Evolutionary conservation across 2,113 vertebrate species (phyloP), one percentile per base, ranked within the genome.

Genomic region (Ranitomeya imitator): DNA sequence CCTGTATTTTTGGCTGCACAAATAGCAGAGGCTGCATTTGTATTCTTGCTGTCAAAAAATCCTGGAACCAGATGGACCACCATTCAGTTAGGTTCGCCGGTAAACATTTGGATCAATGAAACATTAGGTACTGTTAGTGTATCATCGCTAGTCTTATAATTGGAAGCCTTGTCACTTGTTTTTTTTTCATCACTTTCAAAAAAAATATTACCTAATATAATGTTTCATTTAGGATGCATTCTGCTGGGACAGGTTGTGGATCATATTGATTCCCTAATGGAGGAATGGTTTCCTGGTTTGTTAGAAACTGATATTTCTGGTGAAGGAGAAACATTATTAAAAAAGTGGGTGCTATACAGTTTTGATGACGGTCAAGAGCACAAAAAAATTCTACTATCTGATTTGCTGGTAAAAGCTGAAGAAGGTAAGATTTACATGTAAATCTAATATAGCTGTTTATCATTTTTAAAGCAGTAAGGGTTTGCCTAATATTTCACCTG

Each of bases 231-330:
- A 99, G 98, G 98, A 37, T 96, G 95, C 89, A 93, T 97, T 87
- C 91, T 99, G 81, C 91, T 99, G 94, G 98, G 98, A 10, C 98
- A 98, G 93, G 96, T 98, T 90, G 97, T 99, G 91, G 98, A 99
- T 92, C 98, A 99, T 90, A 95, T 98, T 45, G 98, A 99, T 94
- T 98, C 98, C 78, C 93, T 99, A 69, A 95, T 99, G 94, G 98
- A 99, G 92, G 98, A 99, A 83, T 99, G 98, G 98, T 99, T 98
- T 92, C 97, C 98, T 0, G 96, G 97, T 26, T 93, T 99, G 67
- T 92, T 99, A 85, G 96, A 96, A 92, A 97, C 96, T 1, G 98
- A 99, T 92, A 92, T 99, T 71, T 97, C 96, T 89, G 98, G 97
- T 67, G 96, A 96, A 90, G 97, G 98, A 4, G 98, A 97, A 93